phyloP scores from a whole-genome alignment of 2,888 invertebrate genomes.

The Megastigmus dorsalis region DNA sequence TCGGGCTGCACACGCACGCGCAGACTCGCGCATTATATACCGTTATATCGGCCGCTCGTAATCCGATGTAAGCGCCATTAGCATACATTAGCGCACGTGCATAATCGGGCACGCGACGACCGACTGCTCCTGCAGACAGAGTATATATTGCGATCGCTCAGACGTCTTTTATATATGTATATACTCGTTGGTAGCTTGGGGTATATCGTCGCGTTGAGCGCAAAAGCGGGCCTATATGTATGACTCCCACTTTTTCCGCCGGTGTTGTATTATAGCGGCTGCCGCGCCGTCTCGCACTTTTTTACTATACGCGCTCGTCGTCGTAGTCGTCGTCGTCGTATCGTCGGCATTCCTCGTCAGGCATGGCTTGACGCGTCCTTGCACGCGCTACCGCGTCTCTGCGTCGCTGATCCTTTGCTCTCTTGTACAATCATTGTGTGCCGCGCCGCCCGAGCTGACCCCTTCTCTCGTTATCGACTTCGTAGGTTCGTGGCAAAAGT shows the following conservation, averaged over 20 bases:
- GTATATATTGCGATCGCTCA: too few species aligned
- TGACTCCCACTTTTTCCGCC: too few species aligned
- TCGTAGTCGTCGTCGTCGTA: too few species aligned
- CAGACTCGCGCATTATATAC: too few species aligned
- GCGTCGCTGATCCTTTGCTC: constrained; percentile 13
- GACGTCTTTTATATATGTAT: too few species aligned
- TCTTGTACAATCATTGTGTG: not conserved
- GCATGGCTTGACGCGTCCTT: constrained; percentile 61
- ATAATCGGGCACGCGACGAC: constrained; percentile 30
- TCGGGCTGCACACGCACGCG: too few species aligned
- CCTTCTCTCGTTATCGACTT: too few species aligned
- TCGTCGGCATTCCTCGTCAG: constrained; percentile 62
- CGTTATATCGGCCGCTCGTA: not conserved
- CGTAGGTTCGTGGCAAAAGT: too few species aligned
- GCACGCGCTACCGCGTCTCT: constrained; percentile 56
- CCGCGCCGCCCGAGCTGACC: not conserved
- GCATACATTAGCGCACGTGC: constrained; percentile 21
- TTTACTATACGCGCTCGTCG: constrained; percentile 32
- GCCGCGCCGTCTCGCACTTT: not conserved
- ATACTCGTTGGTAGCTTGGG: too few species aligned
- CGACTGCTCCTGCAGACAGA: too few species aligned
- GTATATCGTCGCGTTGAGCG: too few species aligned
- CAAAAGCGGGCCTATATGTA: too few species aligned
- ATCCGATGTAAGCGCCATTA: constrained; percentile 13
- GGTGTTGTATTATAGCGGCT: constrained; percentile 1